Evolutionary conservation across 2,797 vertebrate genomes (phyloP).

Genomic region (Psittacula echo): DNA sequence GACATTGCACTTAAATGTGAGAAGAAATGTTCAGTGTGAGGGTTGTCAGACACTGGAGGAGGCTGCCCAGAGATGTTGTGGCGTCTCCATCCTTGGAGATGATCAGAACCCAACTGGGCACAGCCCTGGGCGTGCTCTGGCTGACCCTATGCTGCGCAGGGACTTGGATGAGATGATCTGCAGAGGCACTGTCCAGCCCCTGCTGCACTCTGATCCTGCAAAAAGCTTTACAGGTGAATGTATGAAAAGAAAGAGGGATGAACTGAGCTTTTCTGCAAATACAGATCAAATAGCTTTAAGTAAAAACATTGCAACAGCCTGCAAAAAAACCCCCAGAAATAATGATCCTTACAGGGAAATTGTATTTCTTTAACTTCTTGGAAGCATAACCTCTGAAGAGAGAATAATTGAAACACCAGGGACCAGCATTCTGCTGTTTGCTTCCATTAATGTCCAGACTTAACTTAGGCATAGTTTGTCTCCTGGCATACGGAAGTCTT

Average conservation of each 20-base stretch:
- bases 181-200: background rate
- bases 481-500: background rate
- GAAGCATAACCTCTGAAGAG: constrained; percentile 16
- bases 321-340: background rate
- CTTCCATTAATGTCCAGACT: constrained; percentile 48
- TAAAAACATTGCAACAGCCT: background rate
- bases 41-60: background rate
- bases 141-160: background rate
- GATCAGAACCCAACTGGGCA: accelerated
- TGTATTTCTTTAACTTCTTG: constrained; percentile 24
- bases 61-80: background rate
- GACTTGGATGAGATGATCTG: accelerated
- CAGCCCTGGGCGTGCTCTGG: background rate
- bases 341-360: background rate
- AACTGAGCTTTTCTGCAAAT: background rate
- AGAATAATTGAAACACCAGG: constrained; percentile 37
- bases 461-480: constrained; percentile 38
- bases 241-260: background rate
- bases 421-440: constrained; percentile 33
- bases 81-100: background rate
- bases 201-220: accelerated
- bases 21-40: background rate
- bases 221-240: accelerated
- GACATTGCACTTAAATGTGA: accelerated
- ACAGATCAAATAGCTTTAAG: constrained; percentile 15